Percentiles rank a stretch among this genome's conserved stretches.
Conservation (phyloP, 2,797 vertebrate species). For the Mus caroli region DNA sequence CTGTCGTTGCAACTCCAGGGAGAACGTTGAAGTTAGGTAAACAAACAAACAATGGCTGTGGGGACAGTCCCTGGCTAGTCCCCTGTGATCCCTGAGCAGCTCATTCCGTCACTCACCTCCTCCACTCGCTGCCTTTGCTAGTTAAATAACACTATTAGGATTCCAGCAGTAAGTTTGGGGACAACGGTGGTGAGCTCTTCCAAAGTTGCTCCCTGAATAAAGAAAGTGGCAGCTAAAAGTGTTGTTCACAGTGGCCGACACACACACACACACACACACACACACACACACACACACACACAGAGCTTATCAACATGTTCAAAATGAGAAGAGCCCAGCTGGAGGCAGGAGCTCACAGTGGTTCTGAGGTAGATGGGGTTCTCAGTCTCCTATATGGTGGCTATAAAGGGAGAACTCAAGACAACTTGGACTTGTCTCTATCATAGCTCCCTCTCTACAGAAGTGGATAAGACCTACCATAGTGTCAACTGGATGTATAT, state of each 20-base stretch:
- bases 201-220: neutral
- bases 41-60: slow-evolving; percentile 44
- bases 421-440: neutral
- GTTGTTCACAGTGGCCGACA: neutral
- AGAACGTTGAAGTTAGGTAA: slow-evolving; percentile 57
- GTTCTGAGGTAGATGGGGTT: neutral
- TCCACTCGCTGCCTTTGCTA: neutral
- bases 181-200: neutral
- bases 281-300: no score
- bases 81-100: neutral
- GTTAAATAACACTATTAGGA: neutral
- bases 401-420: neutral
- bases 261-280: no score
- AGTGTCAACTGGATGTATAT: fast-evolving
- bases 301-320: neutral
- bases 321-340: neutral
- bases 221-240: neutral
- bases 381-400: fast-evolving
- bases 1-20: neutral
- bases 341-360: fast-evolving
- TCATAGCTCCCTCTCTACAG: neutral
- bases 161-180: neutral
- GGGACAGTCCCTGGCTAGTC: neutral
- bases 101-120: neutral
- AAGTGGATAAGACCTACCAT: neutral